Base-by-base conservation (phyloP, 2,797 vertebrate genomes). In the Chelonia mydas region DNA sequence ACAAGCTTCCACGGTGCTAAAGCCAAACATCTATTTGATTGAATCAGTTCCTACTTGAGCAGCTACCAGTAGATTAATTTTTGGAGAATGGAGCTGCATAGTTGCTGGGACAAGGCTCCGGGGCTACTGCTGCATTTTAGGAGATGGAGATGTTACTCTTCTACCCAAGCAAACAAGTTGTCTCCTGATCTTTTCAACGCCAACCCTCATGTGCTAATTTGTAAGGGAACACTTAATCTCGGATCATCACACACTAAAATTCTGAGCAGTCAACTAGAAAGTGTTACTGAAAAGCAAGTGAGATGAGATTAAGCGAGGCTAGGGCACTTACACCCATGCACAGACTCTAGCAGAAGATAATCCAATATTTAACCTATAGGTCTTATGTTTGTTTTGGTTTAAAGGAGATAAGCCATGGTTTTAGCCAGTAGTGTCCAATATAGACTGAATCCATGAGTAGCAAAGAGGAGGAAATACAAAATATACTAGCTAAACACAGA, bases 11-110 rank as follows among this genome's bases (percentile, higher is more conserved):
- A 1, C 2, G 3, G 33, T 91, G 91, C 92, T 95, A 96, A 92
- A 86, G 72, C 54, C 41, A 47, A 79, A 53, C 28, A 88, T 83
- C 5, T 45, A 85, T 37, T 94, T 87, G 68, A 90, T 87, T 91
- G 57, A 76, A 91, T 21, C 49, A 93, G 59, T 17, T 59, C 77
- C 88, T 78, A 49, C 15, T 19, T 47, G 59, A 54, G 81, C 57
- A 93, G 68, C 81, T 93, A 91, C 72, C n/a, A 89, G 54, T 55
- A 94, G 78, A 92, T 84, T 27, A 84, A 86, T 41, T 83, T 15
- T 61, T 3, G 19, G 72, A 74, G 55, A 91, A 31, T 5, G 31
- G 21, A 88, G 37, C 28, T 41, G n/a, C 68, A 41, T 72, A 41
- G 37, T 21, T 17, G 19, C 7, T 33, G 49, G 33, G 9, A 53